Percentiles rank a stretch among this genome's conserved stretches.
phyloP scores from a whole-genome alignment of 1,140 invertebrate species.

The Pararge aegeria region DNA sequence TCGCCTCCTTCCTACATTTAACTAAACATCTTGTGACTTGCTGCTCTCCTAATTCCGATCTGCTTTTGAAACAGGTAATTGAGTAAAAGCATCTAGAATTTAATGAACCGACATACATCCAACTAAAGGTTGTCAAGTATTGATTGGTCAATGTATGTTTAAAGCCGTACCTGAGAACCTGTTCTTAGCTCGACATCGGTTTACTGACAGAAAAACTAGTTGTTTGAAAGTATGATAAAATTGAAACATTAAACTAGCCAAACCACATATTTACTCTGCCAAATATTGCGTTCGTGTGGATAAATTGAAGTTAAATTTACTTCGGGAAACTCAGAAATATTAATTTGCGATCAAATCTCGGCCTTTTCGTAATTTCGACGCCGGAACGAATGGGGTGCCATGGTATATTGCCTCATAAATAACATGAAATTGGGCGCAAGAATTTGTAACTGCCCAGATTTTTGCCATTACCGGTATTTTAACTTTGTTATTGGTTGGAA shows the following conservation, averaged over 20 bases:
- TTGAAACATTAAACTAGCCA: too few species aligned
- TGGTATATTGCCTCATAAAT: conserved; percentile 42
- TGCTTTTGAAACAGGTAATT: conserved; percentile 95
- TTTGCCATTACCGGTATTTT: conserved; percentile 1
- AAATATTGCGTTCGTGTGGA: conserved; percentile 10
- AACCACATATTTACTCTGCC: too few species aligned
- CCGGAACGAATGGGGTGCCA: conserved; percentile 25
- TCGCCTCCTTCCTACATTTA: conserved; percentile 95
- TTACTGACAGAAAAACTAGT: too few species aligned
- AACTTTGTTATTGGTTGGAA: conserved; percentile 4
- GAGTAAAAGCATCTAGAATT: not conserved
- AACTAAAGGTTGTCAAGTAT: too few species aligned
- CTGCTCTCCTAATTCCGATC: conserved; percentile 94
- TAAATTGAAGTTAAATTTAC: conserved; percentile 36
- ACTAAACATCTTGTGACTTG: conserved; percentile 98
- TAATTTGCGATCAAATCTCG: conserved; percentile 42
- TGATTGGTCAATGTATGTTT: too few species aligned
- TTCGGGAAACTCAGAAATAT: conserved; percentile 24
- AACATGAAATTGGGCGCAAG: conserved; percentile 37
- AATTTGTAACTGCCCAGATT: conserved; percentile 20
- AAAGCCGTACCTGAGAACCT: too few species aligned
- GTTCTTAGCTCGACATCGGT: too few species aligned
- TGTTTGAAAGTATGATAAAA: too few species aligned
- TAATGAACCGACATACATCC: too few species aligned
- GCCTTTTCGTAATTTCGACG: conserved; percentile 29